A percentile compares a stretch with the other conserved stretches of the same genome.
Evolutionary conservation across 2,888 invertebrate genomes (phyloP).

Genomic region (Drosophila barbarae): DNA sequence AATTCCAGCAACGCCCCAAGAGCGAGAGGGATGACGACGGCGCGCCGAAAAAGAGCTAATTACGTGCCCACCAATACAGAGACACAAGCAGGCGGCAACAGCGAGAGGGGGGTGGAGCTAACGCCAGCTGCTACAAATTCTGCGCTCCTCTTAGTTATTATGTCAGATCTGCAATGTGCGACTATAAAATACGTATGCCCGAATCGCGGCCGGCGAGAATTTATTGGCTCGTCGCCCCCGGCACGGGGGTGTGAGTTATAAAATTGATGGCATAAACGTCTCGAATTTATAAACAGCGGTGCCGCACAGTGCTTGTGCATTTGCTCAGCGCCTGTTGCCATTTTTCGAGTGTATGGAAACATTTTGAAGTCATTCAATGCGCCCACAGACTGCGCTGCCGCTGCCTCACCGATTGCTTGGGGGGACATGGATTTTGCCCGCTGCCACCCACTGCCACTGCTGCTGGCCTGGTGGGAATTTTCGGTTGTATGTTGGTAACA

Average conservation of each 20-base stretch:
- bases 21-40: slow-evolving; percentile 14
- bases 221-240: slow-evolving; percentile 75
- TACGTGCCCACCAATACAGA: slow-evolving; percentile 9
- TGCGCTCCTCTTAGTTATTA: slow-evolving; percentile 76
- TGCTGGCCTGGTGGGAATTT: slow-evolving; percentile 64
- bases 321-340: slow-evolving; percentile 51
- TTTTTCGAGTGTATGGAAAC: slow-evolving; percentile 52
- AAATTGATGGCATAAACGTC: slow-evolving; percentile 74
- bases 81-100: slow-evolving; percentile 20
- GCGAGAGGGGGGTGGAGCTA: slow-evolving; percentile 35
- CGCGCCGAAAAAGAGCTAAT: slow-evolving; percentile 13
- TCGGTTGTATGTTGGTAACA: slow-evolving; percentile 77
- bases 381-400: slow-evolving; percentile 26
- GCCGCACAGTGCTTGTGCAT: slow-evolving; percentile 7
- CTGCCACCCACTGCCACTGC: slow-evolving; percentile 20
- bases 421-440: slow-evolving; percentile 36
- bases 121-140: slow-evolving; percentile 67
- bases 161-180: slow-evolving; percentile 78
- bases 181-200: slow-evolving; percentile 74
- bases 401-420: not conserved
- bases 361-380: slow-evolving; percentile 37
- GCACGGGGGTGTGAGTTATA: slow-evolving; percentile 68
- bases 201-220: slow-evolving; percentile 63
- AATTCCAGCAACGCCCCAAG: slow-evolving; percentile 69
- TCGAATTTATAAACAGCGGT: slow-evolving; percentile 58